Base-by-base conservation (phyloP, 2,113 vertebrate genomes). In the Microcebus jonahi region DNA sequence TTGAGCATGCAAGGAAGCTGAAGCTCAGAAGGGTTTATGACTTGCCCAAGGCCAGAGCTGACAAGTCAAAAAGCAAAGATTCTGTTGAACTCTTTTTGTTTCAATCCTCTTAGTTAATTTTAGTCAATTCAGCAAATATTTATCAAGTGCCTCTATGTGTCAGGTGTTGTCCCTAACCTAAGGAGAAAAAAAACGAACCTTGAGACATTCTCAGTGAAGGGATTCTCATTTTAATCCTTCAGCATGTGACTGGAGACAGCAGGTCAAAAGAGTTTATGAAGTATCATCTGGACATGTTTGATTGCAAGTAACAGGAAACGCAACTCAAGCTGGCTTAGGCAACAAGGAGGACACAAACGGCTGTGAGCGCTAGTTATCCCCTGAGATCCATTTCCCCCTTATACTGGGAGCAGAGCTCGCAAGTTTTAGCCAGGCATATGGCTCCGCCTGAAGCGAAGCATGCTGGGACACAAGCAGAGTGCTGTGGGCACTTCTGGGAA, bases 91-190 rank as follows among this genome's bases (percentile, higher is more conserved):
- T 77, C 20, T 67, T 42, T 84, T 50, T 45, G 63, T n/a, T 75
- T 55, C 86, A 76, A 79, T 83, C 27, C 63, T 87, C 36, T 63
- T 71, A 48, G 82, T 80, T 85, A 86, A 89, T 93, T 97, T 91
- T 96, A 57, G 76, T 70, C 31, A 70, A 59, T 48, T 95, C 61
- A 88, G 75, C n/a, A 89, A 96, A 97, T 95, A 88, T 77, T 92
- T 92, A 76, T 42, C n/a, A 59, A 96, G 39, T 36, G 63, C 25
- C 21, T 85, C 50, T 29, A 4, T 48, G 88, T 96, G 63, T 84
- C 84, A 70, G 85, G 29, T 31, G 50, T 25, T 79, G 31, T 82
- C 61, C 31, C 21, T 93, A 75, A 55, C 8, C 70, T 39, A 55
- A 42, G 45, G 61, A 95, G 42, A 75, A 77, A 95, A 85, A 8